These are phyloP conservation scores for Tragelaphus imberbis DNA, from an alignment of 2,113 vertebrate genomes.

Conservation along the genomic window DNA sequence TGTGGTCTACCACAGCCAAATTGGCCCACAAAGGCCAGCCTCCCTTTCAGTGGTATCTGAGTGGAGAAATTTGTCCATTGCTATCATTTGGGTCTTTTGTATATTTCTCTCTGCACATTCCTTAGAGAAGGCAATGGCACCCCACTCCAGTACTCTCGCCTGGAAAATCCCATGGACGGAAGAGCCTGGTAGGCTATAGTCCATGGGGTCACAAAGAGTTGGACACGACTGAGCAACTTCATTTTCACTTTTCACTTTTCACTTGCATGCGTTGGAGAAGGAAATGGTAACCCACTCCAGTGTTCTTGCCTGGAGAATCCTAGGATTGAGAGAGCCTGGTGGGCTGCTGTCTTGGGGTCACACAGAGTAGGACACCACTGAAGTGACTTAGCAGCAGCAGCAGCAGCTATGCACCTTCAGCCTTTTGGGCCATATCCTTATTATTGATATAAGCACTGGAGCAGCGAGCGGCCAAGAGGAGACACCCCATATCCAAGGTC, in stretches of 20 bases:
- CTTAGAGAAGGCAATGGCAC: not conserved
- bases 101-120: not conserved
- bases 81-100: not conserved
- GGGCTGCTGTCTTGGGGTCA: rapidly evolving
- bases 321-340: rapidly evolving
- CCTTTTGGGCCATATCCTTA: not conserved
- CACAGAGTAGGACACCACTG: rapidly evolving
- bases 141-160: not conserved
- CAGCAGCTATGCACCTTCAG: not conserved
- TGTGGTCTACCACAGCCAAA: not conserved
- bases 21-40: not conserved
- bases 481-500: too few relatives aligned
- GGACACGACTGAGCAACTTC: not conserved
- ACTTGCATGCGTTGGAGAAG: not conserved
- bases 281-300: not conserved
- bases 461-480: too few relatives aligned
- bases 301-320: not conserved
- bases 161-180: not conserved
- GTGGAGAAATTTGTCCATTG: not conserved
- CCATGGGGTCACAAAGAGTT: not conserved
- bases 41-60: not conserved
- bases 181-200: not conserved
- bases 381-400: rapidly evolving
- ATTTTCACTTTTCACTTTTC: not conserved
- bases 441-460: too few relatives aligned